Evolutionary conservation across 2,797 vertebrate genomes (phyloP).

Genomic region (Parambassis ranga): DNA sequence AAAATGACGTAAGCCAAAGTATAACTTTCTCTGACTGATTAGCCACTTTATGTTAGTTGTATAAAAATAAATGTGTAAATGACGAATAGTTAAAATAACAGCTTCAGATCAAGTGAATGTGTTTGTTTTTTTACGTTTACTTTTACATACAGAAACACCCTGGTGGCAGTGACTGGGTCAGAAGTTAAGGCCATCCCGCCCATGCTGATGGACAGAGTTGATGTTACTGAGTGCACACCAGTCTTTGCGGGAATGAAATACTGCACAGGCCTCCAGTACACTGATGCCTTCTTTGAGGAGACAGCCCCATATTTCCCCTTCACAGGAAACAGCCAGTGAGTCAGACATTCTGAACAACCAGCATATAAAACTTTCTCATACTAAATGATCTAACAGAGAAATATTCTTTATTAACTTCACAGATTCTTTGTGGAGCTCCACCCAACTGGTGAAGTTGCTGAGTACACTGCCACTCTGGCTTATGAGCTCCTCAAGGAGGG

Average conservation of each 20-base stretch:
- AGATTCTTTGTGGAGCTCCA: slow-evolving; percentile 87
- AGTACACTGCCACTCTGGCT: slow-evolving; percentile 83
- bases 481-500: slow-evolving; percentile 79
- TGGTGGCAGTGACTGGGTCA: slow-evolving; percentile 82
- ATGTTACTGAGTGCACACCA: slow-evolving; percentile 76
- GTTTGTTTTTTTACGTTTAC: background rate
- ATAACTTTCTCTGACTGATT: no score
- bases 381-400: background rate
- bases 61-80: no score
- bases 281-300: slow-evolving; percentile 76
- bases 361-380: background rate
- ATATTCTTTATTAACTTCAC: background rate
- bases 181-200: slow-evolving; percentile 78
- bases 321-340: slow-evolving; percentile 87
- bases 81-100: no score
- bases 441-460: slow-evolving; percentile 85
- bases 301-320: slow-evolving; percentile 86
- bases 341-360: background rate
- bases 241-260: slow-evolving; percentile 84
- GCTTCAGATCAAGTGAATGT: no score
- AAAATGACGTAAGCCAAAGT: slow-evolving; percentile 82
- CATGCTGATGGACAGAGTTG: slow-evolving; percentile 68
- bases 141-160: slow-evolving; percentile 78
- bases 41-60: no score
- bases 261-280: slow-evolving; percentile 80